Base-by-base conservation (phyloP, 1,140 invertebrate species). In the Spodoptera frugiperda region DNA sequence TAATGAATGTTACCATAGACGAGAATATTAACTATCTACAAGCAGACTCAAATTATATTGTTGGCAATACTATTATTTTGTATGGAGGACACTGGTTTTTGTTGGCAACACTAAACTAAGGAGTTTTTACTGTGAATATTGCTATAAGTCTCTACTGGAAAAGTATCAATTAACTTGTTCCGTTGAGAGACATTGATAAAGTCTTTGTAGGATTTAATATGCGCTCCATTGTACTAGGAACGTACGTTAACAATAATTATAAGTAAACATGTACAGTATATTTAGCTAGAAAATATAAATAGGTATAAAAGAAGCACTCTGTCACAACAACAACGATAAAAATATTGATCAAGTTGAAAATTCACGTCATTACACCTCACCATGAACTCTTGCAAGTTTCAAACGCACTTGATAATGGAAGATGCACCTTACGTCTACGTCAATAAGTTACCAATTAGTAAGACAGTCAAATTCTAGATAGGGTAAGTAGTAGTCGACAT, bases 31-130 rank as follows among this genome's bases (percentile, higher is more conserved):
- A 73, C 71, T 54, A 76, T 76, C 59, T 76, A 76, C 61, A 76
- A 76, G 61, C 73, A 55, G 39, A 76, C 48, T 21, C 33, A 71
- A 53, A 46, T 53, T 46, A 44, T 67, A 67, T 63, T 14, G 15
- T 76, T 79, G 78, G 78, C 78, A 79, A 79, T 73, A 33, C 59
- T 76, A 76, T 79, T 72, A 48, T 53, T 71, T 73, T 76, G 44
- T 65, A 55, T 65, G 78, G 73, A 79, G 78, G 67, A 79, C 78
- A 76, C 39, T 46, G 15, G 33, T 65, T 59, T 63, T 33, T 51
- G 12, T 67, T 78, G 77, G 72, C 77, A 78, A 78, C 77, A 75
- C 77, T 78, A 63, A 72, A 63, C 30, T 65, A 49, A 65, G 61
- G 44, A 65, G 61, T 65, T 46, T 51, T 63, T n/a, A 63, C 15